Conservation (phyloP, 2,888 invertebrate genomes). For the Dendrolimus houi region DNA sequence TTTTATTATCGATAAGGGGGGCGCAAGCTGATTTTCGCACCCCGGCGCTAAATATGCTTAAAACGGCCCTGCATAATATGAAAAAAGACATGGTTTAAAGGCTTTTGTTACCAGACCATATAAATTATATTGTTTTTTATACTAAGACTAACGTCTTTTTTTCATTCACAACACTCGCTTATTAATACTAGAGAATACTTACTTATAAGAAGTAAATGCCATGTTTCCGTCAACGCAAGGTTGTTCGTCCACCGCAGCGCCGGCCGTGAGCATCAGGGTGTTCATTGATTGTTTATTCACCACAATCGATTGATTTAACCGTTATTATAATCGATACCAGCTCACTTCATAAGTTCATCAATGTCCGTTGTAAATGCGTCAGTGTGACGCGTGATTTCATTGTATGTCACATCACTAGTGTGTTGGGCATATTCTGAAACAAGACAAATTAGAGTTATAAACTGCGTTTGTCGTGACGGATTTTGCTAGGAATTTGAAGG, state of each 20-base stretch:
- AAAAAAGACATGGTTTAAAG: too few species aligned
- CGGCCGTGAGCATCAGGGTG: constrained; percentile 69
- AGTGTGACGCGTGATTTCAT: constrained; percentile 40
- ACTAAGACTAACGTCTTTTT: too few species aligned
- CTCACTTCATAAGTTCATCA: constrained; percentile 46
- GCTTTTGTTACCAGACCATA: too few species aligned
- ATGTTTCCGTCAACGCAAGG: constrained; percentile 62
- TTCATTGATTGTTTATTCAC: constrained; percentile 50
- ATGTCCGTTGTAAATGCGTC: constrained; percentile 41
- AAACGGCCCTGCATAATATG: too few species aligned
- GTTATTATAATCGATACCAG: constrained; percentile 17
- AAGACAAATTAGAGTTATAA: background rate
- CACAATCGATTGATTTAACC: constrained; percentile 14
- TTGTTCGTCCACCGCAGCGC: constrained; percentile 60
- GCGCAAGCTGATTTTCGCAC: too few species aligned
- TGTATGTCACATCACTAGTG: constrained; percentile 52
- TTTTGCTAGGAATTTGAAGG: too few species aligned
- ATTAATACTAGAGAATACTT: constrained; percentile 23
- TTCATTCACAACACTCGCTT: too few species aligned
- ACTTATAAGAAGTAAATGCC: constrained; percentile 70
- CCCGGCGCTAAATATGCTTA: too few species aligned
- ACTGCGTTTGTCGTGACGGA: too few species aligned
- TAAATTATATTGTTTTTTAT: too few species aligned
- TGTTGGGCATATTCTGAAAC: background rate
- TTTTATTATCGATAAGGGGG: too few species aligned